phyloP scores from a whole-genome alignment of 2,888 invertebrate species.

The Euzetes globulus region DNA sequence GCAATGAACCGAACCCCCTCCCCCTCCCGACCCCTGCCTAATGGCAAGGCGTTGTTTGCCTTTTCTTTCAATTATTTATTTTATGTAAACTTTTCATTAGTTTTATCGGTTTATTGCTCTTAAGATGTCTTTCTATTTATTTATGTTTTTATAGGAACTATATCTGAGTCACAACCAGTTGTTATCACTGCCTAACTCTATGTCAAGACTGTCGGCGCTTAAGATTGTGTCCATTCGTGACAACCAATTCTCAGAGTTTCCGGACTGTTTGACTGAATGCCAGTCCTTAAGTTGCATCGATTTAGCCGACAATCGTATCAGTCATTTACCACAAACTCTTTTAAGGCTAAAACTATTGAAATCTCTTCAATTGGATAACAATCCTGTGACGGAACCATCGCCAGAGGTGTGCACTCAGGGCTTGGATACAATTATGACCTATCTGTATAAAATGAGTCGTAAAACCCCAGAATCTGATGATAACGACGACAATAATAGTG shows the following conservation, averaged over 20 bases:
- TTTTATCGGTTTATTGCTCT: not conserved
- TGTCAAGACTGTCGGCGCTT: not conserved
- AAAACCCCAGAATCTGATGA: not conserved
- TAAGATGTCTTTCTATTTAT: not conserved
- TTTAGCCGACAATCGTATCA: constrained; percentile 1
- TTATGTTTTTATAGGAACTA: constrained; percentile 13
- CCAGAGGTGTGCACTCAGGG: not conserved
- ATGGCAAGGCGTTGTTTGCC: too few relatives aligned
- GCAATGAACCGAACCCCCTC: not conserved
- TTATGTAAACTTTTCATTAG: not conserved
- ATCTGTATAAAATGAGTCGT: not conserved
- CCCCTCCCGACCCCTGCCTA: too few relatives aligned
- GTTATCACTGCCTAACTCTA: not conserved
- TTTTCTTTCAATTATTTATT: not conserved
- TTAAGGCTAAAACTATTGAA: not conserved
- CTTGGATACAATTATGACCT: not conserved
- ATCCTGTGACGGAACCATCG: not conserved
- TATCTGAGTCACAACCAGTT: constrained; percentile 17
- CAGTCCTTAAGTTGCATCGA: not conserved
- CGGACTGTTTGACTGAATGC: not conserved
- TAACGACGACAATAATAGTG: not conserved
- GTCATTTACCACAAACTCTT: not conserved
- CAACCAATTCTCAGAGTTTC: not conserved
- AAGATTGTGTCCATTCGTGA: constrained; percentile 12
- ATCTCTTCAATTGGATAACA: constrained; percentile 5